Conservation (phyloP, 2,113 vertebrate species). For the Corythaeola cristata region DNA sequence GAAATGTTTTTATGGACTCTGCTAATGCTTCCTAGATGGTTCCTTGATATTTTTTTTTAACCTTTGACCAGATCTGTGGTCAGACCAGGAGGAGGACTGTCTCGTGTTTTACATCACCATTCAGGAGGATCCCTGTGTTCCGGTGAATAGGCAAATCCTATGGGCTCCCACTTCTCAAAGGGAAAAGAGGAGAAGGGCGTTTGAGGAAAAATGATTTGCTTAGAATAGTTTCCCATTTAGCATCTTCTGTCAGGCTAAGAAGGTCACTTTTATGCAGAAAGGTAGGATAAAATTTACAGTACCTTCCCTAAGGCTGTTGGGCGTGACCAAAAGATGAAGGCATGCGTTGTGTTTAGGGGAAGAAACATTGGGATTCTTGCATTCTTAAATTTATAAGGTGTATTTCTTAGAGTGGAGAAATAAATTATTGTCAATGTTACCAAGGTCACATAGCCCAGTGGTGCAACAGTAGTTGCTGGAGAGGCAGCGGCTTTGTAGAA, state of each 20-base stretch:
- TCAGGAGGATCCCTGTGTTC: no score
- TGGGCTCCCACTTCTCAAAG: background rate
- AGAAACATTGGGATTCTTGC: background rate
- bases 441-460: background rate
- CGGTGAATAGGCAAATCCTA: background rate
- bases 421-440: background rate
- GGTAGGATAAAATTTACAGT: background rate
- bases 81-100: background rate
- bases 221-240: background rate
- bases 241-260: background rate
- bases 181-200: background rate
- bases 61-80: background rate
- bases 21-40: background rate
- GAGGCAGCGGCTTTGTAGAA: background rate
- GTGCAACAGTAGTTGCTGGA: background rate
- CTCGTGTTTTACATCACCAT: accelerated
- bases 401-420: background rate
- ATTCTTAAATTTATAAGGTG: background rate
- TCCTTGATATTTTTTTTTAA: background rate
- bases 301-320: background rate
- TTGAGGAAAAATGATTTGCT: background rate
- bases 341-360: background rate
- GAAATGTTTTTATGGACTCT: background rate
- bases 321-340: background rate
- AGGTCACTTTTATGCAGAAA: background rate